Base-by-base conservation (phyloP, 2,888 invertebrate species). In the Sturmia bella region DNA sequence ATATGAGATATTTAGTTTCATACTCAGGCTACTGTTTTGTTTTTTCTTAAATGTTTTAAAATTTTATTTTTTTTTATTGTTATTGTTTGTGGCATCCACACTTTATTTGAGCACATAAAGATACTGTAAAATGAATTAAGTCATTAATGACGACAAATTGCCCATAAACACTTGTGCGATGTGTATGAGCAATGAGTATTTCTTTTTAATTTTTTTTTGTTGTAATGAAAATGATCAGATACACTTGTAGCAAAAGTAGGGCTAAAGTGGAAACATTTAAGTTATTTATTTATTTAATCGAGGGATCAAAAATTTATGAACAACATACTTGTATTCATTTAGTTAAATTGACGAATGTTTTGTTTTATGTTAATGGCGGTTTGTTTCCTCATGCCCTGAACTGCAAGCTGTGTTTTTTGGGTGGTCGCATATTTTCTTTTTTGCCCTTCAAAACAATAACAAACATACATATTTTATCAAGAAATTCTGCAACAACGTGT, bases 121-220 rank as follows among this genome's bases (percentile, higher is more conserved):
- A 45, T 61, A 72, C 89, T 90, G 90, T 86, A 87, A 88, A 91
- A 90, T 87, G 86, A 89, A 90, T 90, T 90, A 90, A 90, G 89
- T 89, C 90, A 88, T 91, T 90, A 88, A 88, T 87, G 88, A 87
- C 87, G 88, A 89, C 89, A 90, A 89, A 89, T 90, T 89, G 87
- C 87, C 89, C 89, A 89, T 89, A 87, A 88, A 88, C 85, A 86
- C 84, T 84, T 83, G 80, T 83, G 80, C 82, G 41, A 69, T 63
- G 43, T 52, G 52, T 54, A 48, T 52, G 56, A 70, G 50, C 54
- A 75, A 57, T 59, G 56, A 63, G 43, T 27, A 52, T 39, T 48
- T 48, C 68, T 48, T 48, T 17, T 12, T 19, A 59, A 6, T 32
- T 7, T 32, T 32, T 32, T 32, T 7, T 32, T 32, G 32, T 32